Evolutionary conservation across 2,888 invertebrate species (phyloP), one percentile per base, ranked within the genome.

Genomic region (Geotrupes spiniger): DNA sequence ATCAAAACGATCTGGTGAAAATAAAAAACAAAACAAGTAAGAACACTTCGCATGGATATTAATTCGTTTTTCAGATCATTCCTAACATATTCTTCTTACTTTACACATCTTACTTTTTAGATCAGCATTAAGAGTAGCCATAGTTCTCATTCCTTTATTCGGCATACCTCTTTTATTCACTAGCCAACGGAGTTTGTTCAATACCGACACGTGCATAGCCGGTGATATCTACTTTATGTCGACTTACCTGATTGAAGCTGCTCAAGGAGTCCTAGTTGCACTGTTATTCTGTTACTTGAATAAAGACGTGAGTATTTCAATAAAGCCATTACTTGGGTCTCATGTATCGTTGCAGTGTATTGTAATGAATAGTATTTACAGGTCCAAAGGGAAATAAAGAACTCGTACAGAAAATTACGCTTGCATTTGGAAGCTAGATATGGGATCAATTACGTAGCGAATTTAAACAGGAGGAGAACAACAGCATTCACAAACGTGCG

Each of bases 91-190:
- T n/a, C n/a, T n/a, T n/a, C n/a, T n/a, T n/a, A n/a, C n/a, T n/a
- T n/a, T n/a, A n/a, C n/a, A n/a, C n/a, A n/a, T n/a, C n/a, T n/a
- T n/a, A n/a, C n/a, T n/a, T 70, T 66, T 62, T 64, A 84, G 84
- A 66, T 78, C 76, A 52, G 81, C 83, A 21, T 75, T 82, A 11
- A 81, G 82, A 62, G 84, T 85, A 0, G 82, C 83, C 0, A 59
- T 85, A 37, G 82, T 86, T 58, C 73, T 87, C 55, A 78, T 86
- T 69, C 85, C 86, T 0, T 71, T 87, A 26, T 84, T 87, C 57
- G 87, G 87, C 1, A 74, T 83, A 0, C 85, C 86, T 61, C 83
- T 85, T 59, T 72, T 86, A 11, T 69, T 85, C 43, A 80, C 82
- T 0, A 77, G 79, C 1, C 74, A 81, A 27, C 69, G 79, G 42